phyloP scores from a whole-genome alignment of 2,888 invertebrate species.

The Panzeria rudis region DNA sequence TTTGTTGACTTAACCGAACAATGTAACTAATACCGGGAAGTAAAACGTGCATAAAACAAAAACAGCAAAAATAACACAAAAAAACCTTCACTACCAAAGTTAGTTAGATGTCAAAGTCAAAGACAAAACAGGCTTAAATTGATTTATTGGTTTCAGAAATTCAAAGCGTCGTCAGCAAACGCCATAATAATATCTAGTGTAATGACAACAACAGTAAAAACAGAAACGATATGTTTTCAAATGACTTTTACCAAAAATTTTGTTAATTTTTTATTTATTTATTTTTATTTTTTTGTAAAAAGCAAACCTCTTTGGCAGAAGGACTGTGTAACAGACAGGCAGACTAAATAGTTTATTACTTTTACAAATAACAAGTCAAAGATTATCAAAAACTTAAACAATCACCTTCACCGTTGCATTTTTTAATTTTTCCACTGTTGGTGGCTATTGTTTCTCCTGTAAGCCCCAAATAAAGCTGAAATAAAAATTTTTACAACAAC shows the following conservation, averaged over 20 bases:
- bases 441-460: slow-evolving; percentile 26
- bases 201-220: slow-evolving; percentile 18
- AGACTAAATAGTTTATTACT: slow-evolving; percentile 40
- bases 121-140: slow-evolving; percentile 69
- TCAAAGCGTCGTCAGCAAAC: slow-evolving; percentile 38
- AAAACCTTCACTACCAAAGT: slow-evolving; percentile 63
- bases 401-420: slow-evolving; percentile 61
- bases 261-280: neutral
- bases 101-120: slow-evolving; percentile 71
- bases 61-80: slow-evolving; percentile 31
- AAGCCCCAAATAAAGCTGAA: slow-evolving; percentile 15
- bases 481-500: slow-evolving; percentile 15
- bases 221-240: slow-evolving; percentile 25
- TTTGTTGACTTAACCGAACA: slow-evolving; percentile 40
- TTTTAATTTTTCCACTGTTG: neutral
- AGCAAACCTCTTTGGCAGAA: neutral
- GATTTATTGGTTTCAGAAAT: slow-evolving; percentile 66
- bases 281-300: too few species aligned
- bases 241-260: slow-evolving; percentile 47
- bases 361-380: slow-evolving; percentile 32
- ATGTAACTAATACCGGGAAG: slow-evolving; percentile 70
- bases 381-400: slow-evolving; percentile 50
- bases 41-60: slow-evolving; percentile 37
- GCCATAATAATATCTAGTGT: slow-evolving; percentile 1
- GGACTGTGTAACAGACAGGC: neutral